Evolutionary conservation across 2,888 invertebrate species (phyloP).

Genomic region (Eupithecia tripunctaria): DNA sequence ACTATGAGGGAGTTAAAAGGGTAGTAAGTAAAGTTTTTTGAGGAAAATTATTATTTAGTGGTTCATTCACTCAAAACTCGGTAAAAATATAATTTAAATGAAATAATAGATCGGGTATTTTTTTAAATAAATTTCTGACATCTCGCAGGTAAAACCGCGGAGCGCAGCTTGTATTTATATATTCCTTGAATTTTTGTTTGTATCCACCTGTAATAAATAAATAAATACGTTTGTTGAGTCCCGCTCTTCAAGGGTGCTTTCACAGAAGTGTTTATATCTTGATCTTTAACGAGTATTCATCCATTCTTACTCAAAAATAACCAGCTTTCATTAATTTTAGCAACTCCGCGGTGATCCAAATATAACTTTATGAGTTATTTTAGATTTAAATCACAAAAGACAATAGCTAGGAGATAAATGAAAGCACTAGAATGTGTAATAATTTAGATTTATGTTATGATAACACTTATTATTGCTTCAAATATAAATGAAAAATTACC

Average conservation of each 20-base stretch:
- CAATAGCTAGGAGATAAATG: slow-evolving; percentile 39
- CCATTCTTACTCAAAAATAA: not conserved
- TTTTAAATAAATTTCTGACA: too few relatives aligned
- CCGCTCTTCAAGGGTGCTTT: not conserved
- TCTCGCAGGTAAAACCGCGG: too few relatives aligned
- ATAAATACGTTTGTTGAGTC: not conserved
- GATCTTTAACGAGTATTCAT: not conserved
- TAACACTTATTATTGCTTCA: slow-evolving; percentile 36
- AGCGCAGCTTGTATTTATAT: too few relatives aligned
- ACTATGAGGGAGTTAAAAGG: too few relatives aligned
- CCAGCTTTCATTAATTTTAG: slow-evolving; percentile 8
- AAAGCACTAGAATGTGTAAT: slow-evolving; percentile 41
- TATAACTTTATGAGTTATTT: slow-evolving; percentile 30
- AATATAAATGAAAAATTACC: slow-evolving; percentile 34
- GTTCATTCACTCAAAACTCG: too few relatives aligned
- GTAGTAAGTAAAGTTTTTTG: too few relatives aligned
- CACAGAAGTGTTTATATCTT: not conserved
- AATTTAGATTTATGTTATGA: slow-evolving; percentile 43
- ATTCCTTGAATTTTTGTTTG: too few relatives aligned
- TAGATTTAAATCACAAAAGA: slow-evolving; percentile 34
- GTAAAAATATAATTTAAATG: too few relatives aligned
- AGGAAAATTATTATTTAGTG: too few relatives aligned
- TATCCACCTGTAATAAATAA: too few relatives aligned
- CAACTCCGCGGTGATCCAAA: slow-evolving; percentile 3
- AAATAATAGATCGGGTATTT: too few relatives aligned